Evolutionary conservation across 2,797 vertebrate genomes (phyloP).

Genomic region (Chelon auratus): DNA sequence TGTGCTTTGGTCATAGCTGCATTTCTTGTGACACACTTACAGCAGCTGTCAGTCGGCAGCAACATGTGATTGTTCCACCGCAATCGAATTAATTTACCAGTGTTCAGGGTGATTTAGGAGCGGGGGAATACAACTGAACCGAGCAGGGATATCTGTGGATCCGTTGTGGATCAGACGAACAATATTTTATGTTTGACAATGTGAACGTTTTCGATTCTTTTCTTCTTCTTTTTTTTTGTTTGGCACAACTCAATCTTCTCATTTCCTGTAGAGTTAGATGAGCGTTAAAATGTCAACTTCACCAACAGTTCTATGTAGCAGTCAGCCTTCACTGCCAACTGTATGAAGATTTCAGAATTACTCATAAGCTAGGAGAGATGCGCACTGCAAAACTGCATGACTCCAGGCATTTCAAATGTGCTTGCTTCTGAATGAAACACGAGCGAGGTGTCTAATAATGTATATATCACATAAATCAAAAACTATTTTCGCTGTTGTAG

Average conservation of each 20-base stretch:
- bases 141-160: conserved; percentile 58
- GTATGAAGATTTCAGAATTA: conserved; percentile 46
- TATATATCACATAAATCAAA: conserved; percentile 71
- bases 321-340: conserved; percentile 81
- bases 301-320: conserved; percentile 64
- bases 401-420: conserved; percentile 46
- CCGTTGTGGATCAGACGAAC: conserved; percentile 35
- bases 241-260: conserved; percentile 33
- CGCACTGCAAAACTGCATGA: conserved; percentile 41
- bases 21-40: conserved; percentile 57
- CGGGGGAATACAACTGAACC: conserved; percentile 40
- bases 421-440: conserved; percentile 35
- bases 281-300: conserved; percentile 43
- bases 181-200: conserved; percentile 61
- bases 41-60: conserved; percentile 44
- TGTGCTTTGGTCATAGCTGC: conserved; percentile 47
- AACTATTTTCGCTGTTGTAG: conserved; percentile 69
- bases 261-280: conserved; percentile 33
- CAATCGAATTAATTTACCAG: conserved; percentile 55
- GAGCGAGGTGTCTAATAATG: conserved; percentile 53
- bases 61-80: conserved; percentile 75
- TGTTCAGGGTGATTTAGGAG: conserved; percentile 42
- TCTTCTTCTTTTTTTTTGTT: not conserved
- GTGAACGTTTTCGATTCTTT: conserved; percentile 52
- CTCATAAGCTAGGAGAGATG: conserved; percentile 64